Base-by-base conservation (phyloP, 2,113 vertebrate genomes). In the Sclerurus mexicanus region DNA sequence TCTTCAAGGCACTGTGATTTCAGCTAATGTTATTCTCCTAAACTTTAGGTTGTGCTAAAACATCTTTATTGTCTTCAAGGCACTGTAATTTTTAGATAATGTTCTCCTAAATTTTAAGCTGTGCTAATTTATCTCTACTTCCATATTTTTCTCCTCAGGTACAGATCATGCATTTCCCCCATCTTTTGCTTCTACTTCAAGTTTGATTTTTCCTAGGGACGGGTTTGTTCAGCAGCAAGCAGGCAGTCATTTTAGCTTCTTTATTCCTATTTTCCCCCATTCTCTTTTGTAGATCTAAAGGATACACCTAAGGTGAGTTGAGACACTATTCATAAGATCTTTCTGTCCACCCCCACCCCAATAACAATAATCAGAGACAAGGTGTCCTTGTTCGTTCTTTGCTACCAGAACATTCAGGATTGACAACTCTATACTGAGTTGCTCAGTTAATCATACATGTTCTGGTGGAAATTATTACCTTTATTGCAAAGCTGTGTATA, bases 351-450 rank as follows among this genome's bases (percentile, higher is more conserved):
- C 63, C 85, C 91, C 89, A 89, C 13, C 69, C 60, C 74, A 95
- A 78, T 53, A 89, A 92, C 82, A 95, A 79, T 96, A 92, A 96
- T 89, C 93, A 96, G 81, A 96, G 75, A 94, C 79, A 94, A 92
- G 50, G 37, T 94, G 95, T 96, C 94, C 97, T 95, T 96, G 95
- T 96, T 95, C 93, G 75, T 86, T 91, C 88, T 71, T 90, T 77
- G 67, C 76, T 74, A 72, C 53, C 67, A 88, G 94, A 94, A 92
- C 90, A 96, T 66, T 90, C 69, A 90, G 69, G 92, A 96, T 96
- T 97, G 90, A 96, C 94, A 96, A 93, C 86, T 74, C 88, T 52
- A 69, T 94, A 74, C 77, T 1, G 37, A 89, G 67, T 90, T 87
- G 52, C 56, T 95, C 90, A 73, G 85, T 77, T 97, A 97, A 97